Evolutionary conservation across 2,888 invertebrate species (phyloP).

Genomic region (Xanthorhoe designata): DNA sequence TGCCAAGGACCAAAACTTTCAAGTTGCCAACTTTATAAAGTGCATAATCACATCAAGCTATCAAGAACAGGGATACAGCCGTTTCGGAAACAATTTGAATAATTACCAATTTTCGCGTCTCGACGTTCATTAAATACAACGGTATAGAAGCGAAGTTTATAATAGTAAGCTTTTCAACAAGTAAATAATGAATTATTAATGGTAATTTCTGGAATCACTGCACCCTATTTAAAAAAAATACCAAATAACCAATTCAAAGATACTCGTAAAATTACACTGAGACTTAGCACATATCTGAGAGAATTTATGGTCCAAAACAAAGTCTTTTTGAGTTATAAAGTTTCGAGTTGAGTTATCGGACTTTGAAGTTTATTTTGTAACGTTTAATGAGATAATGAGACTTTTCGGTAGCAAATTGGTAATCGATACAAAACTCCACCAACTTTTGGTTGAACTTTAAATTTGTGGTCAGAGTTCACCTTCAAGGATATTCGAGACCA

Average conservation of each 20-base stretch:
- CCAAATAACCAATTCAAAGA: too few species aligned
- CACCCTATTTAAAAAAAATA: too few species aligned
- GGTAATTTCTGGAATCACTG: too few species aligned
- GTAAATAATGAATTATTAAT: too few species aligned
- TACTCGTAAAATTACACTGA: too few species aligned
- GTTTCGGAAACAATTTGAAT: slow-evolving; percentile 60
- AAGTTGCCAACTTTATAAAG: slow-evolving; percentile 3
- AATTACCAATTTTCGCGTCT: slow-evolving; percentile 55
- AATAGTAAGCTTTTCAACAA: not conserved
- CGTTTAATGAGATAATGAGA: slow-evolving; percentile 36
- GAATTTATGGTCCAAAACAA: slow-evolving; percentile 53
- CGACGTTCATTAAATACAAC: not conserved
- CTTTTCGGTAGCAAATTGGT: slow-evolving; percentile 11
- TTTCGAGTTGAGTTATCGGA: slow-evolving; percentile 53
- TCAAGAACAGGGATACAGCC: slow-evolving; percentile 21
- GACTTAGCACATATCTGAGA: slow-evolving; percentile 45
- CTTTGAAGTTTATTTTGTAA: slow-evolving; percentile 39
- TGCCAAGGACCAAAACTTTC: slow-evolving; percentile 1
- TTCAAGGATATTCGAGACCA: not conserved
- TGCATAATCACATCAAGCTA: slow-evolving; percentile 24
- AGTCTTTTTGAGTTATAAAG: slow-evolving; percentile 35
- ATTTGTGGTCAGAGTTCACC: not conserved
- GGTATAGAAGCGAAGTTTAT: not conserved
- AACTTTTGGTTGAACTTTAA: slow-evolving; percentile 3
- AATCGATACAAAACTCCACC: slow-evolving; percentile 13